Percentiles rank a stretch among this genome's conserved stretches.
Conservation (phyloP, 2,888 invertebrate species). For the Frankliniella fusca region DNA sequence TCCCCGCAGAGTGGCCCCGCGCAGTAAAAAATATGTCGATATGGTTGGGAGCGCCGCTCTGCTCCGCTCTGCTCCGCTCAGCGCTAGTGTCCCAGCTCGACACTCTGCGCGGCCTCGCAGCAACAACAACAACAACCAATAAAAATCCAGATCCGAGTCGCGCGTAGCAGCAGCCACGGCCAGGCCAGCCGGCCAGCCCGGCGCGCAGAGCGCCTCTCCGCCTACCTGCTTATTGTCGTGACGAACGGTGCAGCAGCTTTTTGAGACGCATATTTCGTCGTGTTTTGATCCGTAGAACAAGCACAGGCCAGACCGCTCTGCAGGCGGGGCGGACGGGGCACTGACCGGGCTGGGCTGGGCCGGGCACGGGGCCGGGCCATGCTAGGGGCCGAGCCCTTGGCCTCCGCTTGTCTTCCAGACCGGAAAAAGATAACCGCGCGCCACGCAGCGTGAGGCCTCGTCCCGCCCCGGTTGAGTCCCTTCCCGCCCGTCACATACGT, state of each 20-base stretch:
- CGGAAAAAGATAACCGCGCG: constrained; percentile 22
- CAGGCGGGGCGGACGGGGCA: background rate
- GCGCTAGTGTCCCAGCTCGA: background rate
- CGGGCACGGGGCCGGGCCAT: background rate
- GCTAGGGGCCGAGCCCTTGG: constrained; percentile 16
- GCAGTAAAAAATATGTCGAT: background rate
- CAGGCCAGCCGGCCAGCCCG: background rate
- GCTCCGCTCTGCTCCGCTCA: no score
- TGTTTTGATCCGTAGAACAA: constrained; percentile 1
- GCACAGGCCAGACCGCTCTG: background rate
- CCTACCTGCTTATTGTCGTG: background rate
- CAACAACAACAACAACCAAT: background rate
- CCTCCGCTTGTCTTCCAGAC: constrained; percentile 17
- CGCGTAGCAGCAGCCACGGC: background rate
- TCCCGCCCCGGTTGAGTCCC: background rate
- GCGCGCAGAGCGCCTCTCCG: background rate
- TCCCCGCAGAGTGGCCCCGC: background rate
- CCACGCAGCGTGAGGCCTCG: background rate
- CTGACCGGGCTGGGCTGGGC: background rate
- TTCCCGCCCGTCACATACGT: no score
- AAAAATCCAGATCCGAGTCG: background rate
- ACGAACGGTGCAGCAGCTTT: background rate
- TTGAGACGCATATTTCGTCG: background rate
- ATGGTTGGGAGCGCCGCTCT: no score
- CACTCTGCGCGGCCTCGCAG: background rate